Percentiles rank a stretch among this genome's conserved stretches.
phyloP scores from a whole-genome alignment of 2,113 vertebrate genomes.

The Eublepharis macularius region DNA sequence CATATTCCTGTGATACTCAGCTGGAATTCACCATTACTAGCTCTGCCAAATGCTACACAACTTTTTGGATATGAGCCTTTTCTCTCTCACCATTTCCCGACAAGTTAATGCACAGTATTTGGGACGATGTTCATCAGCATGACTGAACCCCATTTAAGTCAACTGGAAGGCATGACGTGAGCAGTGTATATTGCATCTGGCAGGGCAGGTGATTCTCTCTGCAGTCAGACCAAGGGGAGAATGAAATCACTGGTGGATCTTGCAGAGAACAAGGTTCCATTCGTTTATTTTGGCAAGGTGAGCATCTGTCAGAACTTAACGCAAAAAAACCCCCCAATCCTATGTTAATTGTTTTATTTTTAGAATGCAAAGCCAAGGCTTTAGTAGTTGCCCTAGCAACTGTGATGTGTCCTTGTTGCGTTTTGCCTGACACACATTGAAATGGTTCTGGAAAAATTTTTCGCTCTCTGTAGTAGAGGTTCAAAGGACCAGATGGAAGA shows the following conservation, averaged over 20 bases:
- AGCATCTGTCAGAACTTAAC: background rate
- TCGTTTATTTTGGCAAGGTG: background rate
- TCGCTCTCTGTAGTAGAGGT: background rate
- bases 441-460: background rate
- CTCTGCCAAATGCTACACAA: constrained; percentile 1
- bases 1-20: background rate
- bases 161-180: background rate
- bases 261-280: background rate
- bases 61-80: constrained; percentile 24
- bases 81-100: background rate
- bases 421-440: background rate
- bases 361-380: background rate
- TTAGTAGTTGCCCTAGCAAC: background rate
- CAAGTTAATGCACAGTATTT: background rate
- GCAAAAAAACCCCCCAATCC: too few relatives aligned
- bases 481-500: background rate
- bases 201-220: accelerated
- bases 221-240: background rate
- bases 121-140: background rate
- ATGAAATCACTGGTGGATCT: background rate
- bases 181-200: background rate
- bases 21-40: constrained; percentile 37
- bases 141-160: background rate
- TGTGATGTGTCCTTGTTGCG: background rate
- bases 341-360: background rate